phyloP scores from a whole-genome alignment of 2,888 invertebrate species.

The Crocallis elinguaria region DNA sequence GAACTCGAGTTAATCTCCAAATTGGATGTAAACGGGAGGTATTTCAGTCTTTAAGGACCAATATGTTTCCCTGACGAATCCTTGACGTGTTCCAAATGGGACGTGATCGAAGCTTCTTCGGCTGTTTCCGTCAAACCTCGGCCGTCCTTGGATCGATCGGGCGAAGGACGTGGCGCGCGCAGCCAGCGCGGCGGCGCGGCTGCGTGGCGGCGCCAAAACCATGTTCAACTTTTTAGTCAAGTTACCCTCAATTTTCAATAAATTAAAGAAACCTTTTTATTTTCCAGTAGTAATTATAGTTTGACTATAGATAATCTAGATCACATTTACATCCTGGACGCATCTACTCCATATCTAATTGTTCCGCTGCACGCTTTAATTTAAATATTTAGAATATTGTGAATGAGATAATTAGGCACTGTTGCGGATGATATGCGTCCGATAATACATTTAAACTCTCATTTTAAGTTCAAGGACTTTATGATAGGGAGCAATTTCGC shows the following conservation, averaged over 20 bases:
- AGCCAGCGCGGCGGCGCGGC: slow-evolving; percentile 31
- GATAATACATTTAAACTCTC: no score
- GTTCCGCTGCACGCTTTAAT: not conserved
- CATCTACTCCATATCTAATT: not conserved
- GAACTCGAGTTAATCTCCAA: no score
- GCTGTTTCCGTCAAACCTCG: slow-evolving; percentile 41
- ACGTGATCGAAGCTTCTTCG: slow-evolving; percentile 23
- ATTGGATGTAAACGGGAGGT: no score
- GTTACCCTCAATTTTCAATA: slow-evolving; percentile 38
- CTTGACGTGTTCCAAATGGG: slow-evolving; percentile 11
- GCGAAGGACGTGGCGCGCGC: slow-evolving; percentile 77
- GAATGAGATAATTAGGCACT: not conserved
- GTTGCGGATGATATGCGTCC: not conserved
- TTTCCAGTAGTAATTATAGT: no score
- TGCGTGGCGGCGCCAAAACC: not conserved
- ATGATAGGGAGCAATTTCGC: not conserved
- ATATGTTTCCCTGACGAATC: no score
- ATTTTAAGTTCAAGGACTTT: not conserved
- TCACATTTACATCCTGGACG: not conserved
- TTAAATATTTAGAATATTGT: not conserved
- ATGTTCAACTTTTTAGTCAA: slow-evolving; percentile 11
- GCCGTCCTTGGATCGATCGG: slow-evolving; percentile 77
- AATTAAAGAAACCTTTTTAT: not conserved
- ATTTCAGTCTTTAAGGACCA: no score
- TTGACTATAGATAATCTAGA: not conserved